Base-by-base conservation (phyloP, 1,140 invertebrate species). In the Heliconius nattereri region DNA sequence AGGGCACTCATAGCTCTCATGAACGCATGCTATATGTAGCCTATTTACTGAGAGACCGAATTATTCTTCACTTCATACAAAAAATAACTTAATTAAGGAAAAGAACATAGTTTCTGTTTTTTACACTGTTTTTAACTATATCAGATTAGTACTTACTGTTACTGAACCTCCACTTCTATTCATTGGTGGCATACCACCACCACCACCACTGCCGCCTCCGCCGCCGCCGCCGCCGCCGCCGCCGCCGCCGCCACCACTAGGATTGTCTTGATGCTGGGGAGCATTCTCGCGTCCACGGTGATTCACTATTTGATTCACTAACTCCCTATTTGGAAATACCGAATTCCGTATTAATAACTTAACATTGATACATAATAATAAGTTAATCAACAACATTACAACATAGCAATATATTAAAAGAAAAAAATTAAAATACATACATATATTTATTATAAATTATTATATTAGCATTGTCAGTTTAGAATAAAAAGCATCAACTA, bases 301-400 rank as follows among this genome's bases (percentile, higher is more conserved):
- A 75, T 94, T 94, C 72, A 95, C 94, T 66, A 95, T 95, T 75
- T 92, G 90, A 49, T 93, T 94, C 49, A 92, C 93, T 77, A 94
- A 85, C 32, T 94, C 94, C 91, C 94, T 94, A 85, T 45, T 73
- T 79, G 93, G 81, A 77, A 52, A 40, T 32, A 66, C 9, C 23
- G 23, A 66, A 29, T 26, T 66, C 26, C 60, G 7, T 13, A 66
- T 66, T 29, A 66, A 66, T 66, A 26, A 66, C 0, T 16, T 23
- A 29, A 66, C 3, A 66, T 66, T 13, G 1, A 6, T 13, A 66
- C 5, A 29, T 13, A 26, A 26, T n/a, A 26, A 13, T 23, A 11
- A 66, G 26, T 29, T 29, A 66, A 26, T 26, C 16, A 11, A n/a
- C 60, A 66, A 16, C 37, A 73, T 49, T 71, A 32, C 16, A 66